These are phyloP conservation scores for Tachycineta bicolor DNA, from an alignment of 2,113 vertebrate genomes.

Conservation along the genomic window DNA sequence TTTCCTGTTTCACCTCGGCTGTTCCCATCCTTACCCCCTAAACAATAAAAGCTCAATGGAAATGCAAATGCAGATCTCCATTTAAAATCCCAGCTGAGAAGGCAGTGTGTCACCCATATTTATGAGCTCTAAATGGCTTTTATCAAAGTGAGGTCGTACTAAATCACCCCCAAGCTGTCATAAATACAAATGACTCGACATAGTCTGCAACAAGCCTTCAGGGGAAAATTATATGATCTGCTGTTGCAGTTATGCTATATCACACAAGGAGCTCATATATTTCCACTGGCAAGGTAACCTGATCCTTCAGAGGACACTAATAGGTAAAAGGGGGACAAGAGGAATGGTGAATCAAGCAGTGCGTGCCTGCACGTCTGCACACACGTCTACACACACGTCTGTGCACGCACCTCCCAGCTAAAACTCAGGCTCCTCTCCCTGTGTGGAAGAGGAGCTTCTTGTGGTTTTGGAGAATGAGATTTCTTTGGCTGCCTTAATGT, in stretches of 20 bases:
- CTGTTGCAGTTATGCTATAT: slow-evolving; percentile 76
- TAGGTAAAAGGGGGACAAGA: slow-evolving; percentile 48
- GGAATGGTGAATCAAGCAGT: slow-evolving; percentile 3
- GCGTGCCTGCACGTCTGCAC: neutral
- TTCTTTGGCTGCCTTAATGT: neutral
- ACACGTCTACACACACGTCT: neutral
- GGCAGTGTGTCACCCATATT: slow-evolving; percentile 75
- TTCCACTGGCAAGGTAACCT: slow-evolving; percentile 77
- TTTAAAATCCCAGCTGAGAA: slow-evolving; percentile 60
- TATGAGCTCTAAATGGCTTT: slow-evolving; percentile 81
- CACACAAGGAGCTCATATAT: slow-evolving; percentile 73
- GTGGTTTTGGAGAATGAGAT: neutral
- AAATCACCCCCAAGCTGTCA: slow-evolving; percentile 77
- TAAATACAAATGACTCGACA: slow-evolving; percentile 80
- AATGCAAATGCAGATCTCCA: slow-evolving; percentile 66
- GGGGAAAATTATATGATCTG: slow-evolving; percentile 79
- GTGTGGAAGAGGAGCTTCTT: neutral
- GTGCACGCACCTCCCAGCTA: neutral
- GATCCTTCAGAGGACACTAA: slow-evolving; percentile 69
- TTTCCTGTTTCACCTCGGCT: neutral
- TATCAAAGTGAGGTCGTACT: slow-evolving; percentile 78
- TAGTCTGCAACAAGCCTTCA: slow-evolving; percentile 76
- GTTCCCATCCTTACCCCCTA: neutral
- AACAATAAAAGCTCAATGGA: slow-evolving; percentile 68
- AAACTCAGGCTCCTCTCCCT: neutral